phyloP scores from a whole-genome alignment of 2,113 vertebrate species.

The Pomatostomus ruficeps region DNA sequence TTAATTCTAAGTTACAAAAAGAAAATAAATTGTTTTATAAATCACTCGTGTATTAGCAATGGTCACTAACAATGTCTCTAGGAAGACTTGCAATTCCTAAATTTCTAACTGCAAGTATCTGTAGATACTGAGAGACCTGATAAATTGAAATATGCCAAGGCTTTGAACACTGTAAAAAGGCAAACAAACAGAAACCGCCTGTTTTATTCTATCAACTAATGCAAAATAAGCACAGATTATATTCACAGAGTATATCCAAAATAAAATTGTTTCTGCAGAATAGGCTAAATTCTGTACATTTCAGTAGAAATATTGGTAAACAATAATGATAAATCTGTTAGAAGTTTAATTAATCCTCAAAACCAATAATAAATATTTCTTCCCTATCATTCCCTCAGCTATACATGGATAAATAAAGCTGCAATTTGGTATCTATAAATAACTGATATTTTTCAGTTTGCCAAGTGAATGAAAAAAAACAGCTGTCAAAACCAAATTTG shows the following conservation, averaged over 20 bases:
- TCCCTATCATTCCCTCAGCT: background rate
- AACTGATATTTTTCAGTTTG: background rate
- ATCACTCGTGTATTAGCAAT: background rate
- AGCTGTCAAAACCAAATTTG: background rate
- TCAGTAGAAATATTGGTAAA: background rate
- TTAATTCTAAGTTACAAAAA: slow-evolving; percentile 71
- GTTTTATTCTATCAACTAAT: background rate
- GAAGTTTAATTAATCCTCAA: background rate
- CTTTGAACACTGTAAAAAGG: background rate
- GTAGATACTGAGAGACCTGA: background rate
- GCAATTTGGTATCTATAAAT: background rate
- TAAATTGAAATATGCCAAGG: background rate
- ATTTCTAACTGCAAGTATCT: background rate
- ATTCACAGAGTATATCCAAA: background rate
- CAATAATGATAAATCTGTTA: background rate
- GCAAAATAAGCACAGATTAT: background rate
- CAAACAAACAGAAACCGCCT: background rate
- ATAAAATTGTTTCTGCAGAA: background rate
- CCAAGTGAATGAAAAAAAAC: background rate
- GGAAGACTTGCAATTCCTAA: background rate
- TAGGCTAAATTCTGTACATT: background rate
- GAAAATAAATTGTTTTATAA: background rate
- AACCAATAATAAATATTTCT: background rate
- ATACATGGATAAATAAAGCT: background rate
- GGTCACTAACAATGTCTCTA: background rate